Conservation (phyloP, 2,113 vertebrate species). For the Mionectes macconnelli region DNA sequence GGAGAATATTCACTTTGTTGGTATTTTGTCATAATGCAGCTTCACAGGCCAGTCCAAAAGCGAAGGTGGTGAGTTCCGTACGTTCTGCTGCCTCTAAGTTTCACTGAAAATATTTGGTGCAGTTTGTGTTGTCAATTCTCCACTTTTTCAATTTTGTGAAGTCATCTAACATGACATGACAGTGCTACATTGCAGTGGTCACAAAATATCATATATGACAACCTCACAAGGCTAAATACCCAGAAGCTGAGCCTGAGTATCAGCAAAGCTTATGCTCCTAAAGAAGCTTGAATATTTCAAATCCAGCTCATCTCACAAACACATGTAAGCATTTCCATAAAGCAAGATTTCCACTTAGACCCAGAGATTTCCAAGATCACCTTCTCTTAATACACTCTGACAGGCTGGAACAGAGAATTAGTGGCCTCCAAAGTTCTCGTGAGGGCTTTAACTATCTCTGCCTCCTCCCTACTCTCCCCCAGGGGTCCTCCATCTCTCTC, state of each 20-base stretch:
- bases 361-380: conserved; percentile 55
- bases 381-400: conserved; percentile 40
- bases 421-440: conserved; percentile 5
- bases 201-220: conserved; percentile 62
- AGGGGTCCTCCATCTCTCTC: background rate
- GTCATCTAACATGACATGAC: conserved; percentile 36
- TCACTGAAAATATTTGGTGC: background rate
- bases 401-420: conserved; percentile 28
- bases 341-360: conserved; percentile 55
- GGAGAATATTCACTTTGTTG: background rate
- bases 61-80: background rate
- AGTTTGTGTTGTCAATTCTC: conserved; percentile 28
- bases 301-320: conserved; percentile 75
- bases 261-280: conserved; percentile 71
- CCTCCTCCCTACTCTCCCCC: background rate
- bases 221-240: conserved; percentile 55
- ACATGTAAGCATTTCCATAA: conserved; percentile 68
- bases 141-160: conserved; percentile 12
- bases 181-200: conserved; percentile 29
- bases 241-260: conserved; percentile 60
- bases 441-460: background rate
- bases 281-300: conserved; percentile 70
- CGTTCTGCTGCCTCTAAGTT: background rate
- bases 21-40: background rate
- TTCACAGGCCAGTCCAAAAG: background rate